Percentiles rank a stretch among this genome's conserved stretches.
Evolutionary conservation across 2,113 vertebrate genomes (phyloP).

Genomic region (Camarhynchus parvulus): DNA sequence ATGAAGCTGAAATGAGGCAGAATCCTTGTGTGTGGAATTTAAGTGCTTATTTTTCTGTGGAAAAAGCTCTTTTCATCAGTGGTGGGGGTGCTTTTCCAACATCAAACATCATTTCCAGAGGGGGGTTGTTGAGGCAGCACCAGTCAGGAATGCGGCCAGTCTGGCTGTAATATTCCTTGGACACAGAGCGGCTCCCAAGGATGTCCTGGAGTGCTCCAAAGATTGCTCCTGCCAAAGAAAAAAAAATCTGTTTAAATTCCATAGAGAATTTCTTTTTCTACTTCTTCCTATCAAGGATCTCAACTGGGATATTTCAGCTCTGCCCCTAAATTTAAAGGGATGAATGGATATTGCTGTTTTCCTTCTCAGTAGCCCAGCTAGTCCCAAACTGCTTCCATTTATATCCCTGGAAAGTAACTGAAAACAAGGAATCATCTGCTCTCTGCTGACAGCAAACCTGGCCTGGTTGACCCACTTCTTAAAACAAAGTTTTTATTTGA

Average conservation of each 20-base stretch:
- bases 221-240: conserved; percentile 83
- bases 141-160: conserved; percentile 94
- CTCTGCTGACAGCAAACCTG: not conserved
- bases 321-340: not conserved
- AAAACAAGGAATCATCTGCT: not conserved
- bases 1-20: not conserved
- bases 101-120: conserved; percentile 91
- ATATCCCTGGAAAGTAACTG: not conserved
- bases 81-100: conserved; percentile 90
- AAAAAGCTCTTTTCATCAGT: conserved; percentile 96
- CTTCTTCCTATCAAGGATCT: not conserved
- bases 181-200: conserved; percentile 92
- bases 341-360: not conserved
- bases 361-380: not conserved
- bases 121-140: conserved; percentile 93
- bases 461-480: not conserved
- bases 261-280: not conserved
- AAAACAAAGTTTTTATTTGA: not conserved
- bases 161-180: conserved; percentile 95
- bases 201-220: conserved; percentile 97
- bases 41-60: conserved; percentile 89
- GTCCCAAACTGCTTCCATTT: not conserved
- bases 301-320: not conserved
- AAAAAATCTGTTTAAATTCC: not conserved
- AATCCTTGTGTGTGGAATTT: not conserved